These are phyloP conservation scores for Heliopora coerulea DNA, from an alignment of 92 coral and sea anemone genomes.

Conservation along the genomic window DNA sequence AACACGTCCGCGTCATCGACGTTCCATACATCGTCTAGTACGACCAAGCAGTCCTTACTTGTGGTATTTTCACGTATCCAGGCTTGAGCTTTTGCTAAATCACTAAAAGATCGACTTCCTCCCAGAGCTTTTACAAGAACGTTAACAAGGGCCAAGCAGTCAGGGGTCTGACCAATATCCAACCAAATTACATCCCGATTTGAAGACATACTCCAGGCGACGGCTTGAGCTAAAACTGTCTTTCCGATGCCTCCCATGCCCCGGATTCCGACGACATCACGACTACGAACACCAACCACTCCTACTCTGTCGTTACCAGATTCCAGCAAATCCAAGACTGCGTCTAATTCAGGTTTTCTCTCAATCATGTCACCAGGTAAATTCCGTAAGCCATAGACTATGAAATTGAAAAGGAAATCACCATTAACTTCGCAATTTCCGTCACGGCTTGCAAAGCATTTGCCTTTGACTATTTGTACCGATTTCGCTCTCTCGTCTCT, in stretches of 20 bases:
- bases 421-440: too few species aligned
- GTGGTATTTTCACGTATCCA: constrained; percentile 53
- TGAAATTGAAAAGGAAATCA: not conserved
- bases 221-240: constrained; percentile 65
- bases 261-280: constrained; percentile 58
- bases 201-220: constrained; percentile 51
- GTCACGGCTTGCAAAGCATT: too few species aligned
- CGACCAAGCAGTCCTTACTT: constrained; percentile 49
- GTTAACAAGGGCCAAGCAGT: constrained; percentile 50
- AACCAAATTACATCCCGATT: constrained; percentile 63
- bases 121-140: constrained; percentile 51
- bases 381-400: constrained; percentile 48
- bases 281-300: constrained; percentile 51
- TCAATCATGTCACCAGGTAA: constrained; percentile 58
- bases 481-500: too few species aligned
- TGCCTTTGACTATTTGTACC: too few species aligned
- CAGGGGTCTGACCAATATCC: constrained; percentile 59
- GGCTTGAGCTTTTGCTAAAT: constrained; percentile 48
- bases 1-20: constrained; percentile 58
- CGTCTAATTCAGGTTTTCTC: constrained; percentile 44
- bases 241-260: constrained; percentile 73
- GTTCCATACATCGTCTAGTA: constrained; percentile 65
- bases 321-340: constrained; percentile 38
- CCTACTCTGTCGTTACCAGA: constrained; percentile 55
- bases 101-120: constrained; percentile 40